Base-by-base conservation (phyloP, 2,888 invertebrate species). In the Kuschelorhynchus macadamiae region DNA sequence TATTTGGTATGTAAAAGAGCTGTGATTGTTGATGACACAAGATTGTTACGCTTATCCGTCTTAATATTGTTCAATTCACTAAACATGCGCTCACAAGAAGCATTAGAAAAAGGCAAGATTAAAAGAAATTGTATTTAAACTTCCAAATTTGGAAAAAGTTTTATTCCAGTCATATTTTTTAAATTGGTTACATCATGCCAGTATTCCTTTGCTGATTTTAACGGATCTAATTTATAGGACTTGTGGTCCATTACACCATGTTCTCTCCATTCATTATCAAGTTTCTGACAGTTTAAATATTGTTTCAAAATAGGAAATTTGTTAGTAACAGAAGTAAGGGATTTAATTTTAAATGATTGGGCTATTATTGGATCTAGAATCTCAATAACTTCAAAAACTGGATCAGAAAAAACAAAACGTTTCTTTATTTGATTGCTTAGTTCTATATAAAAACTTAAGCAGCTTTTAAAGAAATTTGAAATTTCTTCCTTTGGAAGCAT, bases 101-200 rank as follows among this genome's bases (percentile, higher is more conserved):
- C 47, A 16, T 47, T 47, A 5, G 47, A 47, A 47, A 47, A 47
- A 1, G 47, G 47, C n/a, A 30, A 25, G n/a, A 47, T 25, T n/a
- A 47, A 21, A 11, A 47, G 25, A 9, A 47, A 17, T 8, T n/a
- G 17, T n/a, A 47, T 50, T n/a, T 1, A 16, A 50, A 50, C 5
- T 50, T 33, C 18, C 25, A 47, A 47, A 25, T 47, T 47, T 25
- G 11, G 8, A 47, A 47, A 47, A 8, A 18, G 14, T 1, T n/a
- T 1, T 3, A n/a, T 12, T 2, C 12, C 18, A 47, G 25, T 5
- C 2, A 12, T 12, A 47, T 47, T 47, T 25, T 30, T 21, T 5
- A 47, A 25, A 5, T 25, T 12, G 12, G 12, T 25, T n/a, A 47
- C 46, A n/a, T 46, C 3, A 11, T 16, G 11, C 46, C 46, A 46